phyloP scores from a whole-genome alignment of 2,797 vertebrate genomes.

The Limosa lapponica region DNA sequence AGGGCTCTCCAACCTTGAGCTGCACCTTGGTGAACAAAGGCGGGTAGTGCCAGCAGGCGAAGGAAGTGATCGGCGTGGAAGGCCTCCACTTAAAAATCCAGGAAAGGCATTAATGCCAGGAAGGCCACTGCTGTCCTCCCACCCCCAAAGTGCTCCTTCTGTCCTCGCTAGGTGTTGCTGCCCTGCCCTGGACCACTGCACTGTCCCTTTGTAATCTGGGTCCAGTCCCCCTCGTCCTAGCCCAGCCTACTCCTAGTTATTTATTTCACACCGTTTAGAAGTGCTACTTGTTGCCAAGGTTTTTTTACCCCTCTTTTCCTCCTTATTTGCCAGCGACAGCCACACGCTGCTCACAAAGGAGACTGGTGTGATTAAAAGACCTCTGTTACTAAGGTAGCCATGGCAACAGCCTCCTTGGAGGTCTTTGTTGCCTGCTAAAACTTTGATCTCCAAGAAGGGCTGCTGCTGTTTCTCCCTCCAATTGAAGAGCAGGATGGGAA shows the following conservation, averaged over 20 bases:
- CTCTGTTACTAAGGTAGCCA: conserved; percentile 79
- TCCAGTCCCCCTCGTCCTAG: neutral
- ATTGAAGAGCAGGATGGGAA: conserved; percentile 46
- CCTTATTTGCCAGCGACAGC: conserved; percentile 48
- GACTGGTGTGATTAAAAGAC: conserved; percentile 76
- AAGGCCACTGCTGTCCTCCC: neutral
- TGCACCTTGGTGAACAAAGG: neutral
- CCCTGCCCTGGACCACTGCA: neutral
- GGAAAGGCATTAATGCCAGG: neutral
- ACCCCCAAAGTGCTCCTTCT: neutral
- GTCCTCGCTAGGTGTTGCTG: neutral
- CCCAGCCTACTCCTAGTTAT: neutral
- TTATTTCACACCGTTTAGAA: conserved; percentile 52
- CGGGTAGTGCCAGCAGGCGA: fast-evolving
- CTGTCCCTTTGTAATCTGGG: neutral
- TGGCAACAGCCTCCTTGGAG: conserved; percentile 81
- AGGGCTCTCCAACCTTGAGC: neutral
- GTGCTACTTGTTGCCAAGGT: conserved; percentile 73
- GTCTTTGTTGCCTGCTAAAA: conserved; percentile 82
- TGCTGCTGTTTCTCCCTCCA: conserved; percentile 63
- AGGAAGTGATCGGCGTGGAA: neutral
- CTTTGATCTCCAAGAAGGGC: conserved; percentile 80
- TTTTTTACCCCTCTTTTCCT: conserved; percentile 47
- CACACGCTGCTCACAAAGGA: conserved; percentile 67
- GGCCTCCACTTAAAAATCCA: neutral